phyloP scores from a whole-genome alignment of 1,140 invertebrate genomes.

The Dryas iulia region DNA sequence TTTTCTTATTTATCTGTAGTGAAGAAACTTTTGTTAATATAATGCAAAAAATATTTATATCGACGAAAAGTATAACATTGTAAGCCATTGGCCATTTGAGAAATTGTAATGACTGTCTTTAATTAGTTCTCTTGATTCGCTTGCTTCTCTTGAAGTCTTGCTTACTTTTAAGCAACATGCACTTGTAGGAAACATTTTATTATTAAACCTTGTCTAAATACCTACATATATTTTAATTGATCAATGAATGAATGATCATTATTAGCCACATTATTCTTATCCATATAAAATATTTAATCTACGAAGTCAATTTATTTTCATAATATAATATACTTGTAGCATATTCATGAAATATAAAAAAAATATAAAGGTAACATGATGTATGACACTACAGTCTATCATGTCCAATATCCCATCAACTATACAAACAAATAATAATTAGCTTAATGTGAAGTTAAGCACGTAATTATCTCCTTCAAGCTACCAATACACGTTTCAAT shows the following conservation, averaged over 20 bases:
- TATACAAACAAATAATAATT: slow-evolving; percentile 5
- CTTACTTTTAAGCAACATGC: too few species aligned
- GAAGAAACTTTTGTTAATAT: too few species aligned
- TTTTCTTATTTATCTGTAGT: too few species aligned
- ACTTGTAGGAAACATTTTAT: too few species aligned
- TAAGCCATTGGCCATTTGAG: too few species aligned
- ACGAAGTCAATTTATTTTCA: neutral
- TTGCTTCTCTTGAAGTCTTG: too few species aligned
- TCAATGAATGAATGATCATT: too few species aligned
- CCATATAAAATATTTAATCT: neutral
- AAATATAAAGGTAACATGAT: neutral
- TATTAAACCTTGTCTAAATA: neutral
- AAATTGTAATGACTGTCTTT: too few species aligned
- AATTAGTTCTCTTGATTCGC: too few species aligned
- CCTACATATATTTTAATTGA: neutral
- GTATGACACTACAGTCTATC: neutral
- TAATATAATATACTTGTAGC: too few species aligned
- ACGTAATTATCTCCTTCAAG: slow-evolving; percentile 15
- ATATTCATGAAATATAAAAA: neutral
- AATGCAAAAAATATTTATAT: too few species aligned
- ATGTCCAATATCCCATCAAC: neutral
- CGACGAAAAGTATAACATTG: too few species aligned
- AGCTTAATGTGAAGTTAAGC: slow-evolving; percentile 11
- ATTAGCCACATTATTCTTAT: neutral
- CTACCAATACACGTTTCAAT: slow-evolving; percentile 20